Conservation (phyloP, 1,140 invertebrate genomes). For the Pogonomyrmex californicus region DNA sequence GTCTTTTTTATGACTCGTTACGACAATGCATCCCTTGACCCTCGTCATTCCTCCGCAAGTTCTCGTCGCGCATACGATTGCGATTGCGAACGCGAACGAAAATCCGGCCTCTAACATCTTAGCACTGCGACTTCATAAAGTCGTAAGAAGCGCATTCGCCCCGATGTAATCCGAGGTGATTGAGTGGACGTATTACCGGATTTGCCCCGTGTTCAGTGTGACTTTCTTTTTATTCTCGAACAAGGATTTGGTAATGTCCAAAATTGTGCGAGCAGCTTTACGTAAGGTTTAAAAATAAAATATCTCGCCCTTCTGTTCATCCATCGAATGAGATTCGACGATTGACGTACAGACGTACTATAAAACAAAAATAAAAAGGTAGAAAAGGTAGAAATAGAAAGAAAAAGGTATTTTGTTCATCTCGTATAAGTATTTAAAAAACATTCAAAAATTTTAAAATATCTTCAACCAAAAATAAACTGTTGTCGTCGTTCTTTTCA, state of each 20-base stretch:
- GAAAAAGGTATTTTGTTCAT: background rate
- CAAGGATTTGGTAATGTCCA: conserved; percentile 14
- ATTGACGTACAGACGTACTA: background rate
- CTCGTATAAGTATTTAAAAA: background rate
- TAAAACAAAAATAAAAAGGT: background rate
- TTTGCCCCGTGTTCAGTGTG: conserved; percentile 24
- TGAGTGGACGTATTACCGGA: conserved; percentile 55
- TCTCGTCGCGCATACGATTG: conserved; percentile 28
- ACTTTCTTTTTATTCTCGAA: conserved; percentile 12
- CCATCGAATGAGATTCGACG: background rate
- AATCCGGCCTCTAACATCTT: conserved; percentile 24
- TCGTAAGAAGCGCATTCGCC: conserved; percentile 23
- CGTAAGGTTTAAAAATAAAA: conserved; percentile 47
- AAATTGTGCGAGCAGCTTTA: background rate
- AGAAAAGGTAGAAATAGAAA: background rate
- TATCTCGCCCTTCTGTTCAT: background rate
- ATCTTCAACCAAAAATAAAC: background rate
- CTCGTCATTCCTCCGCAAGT: conserved; percentile 45
- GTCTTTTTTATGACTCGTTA: conserved; percentile 62
- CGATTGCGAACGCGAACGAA: background rate
- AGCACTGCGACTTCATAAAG: conserved; percentile 32
- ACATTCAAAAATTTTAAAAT: background rate
- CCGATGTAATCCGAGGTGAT: conserved; percentile 54
- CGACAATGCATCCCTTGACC: conserved; percentile 65
- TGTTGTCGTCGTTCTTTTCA: background rate